These are phyloP conservation scores for Plectrocnemia conspersa DNA, from an alignment of 1,140 invertebrate species.

Conservation along the genomic window DNA sequence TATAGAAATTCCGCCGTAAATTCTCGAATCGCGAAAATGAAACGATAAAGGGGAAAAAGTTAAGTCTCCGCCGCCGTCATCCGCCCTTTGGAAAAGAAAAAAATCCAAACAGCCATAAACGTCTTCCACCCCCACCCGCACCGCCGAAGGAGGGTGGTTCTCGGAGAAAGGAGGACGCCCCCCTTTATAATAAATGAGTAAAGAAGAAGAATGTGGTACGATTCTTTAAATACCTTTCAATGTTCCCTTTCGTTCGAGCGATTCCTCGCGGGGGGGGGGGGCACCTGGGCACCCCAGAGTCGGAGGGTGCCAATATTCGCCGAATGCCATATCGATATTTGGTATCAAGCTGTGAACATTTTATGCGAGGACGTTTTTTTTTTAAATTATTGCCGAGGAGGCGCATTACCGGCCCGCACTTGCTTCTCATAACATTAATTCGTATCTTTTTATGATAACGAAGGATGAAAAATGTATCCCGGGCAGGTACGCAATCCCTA, in stretches of 20 bases:
- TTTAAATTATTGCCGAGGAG: constrained; percentile 12
- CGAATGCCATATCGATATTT: constrained; percentile 31
- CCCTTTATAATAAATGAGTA: constrained; percentile 35
- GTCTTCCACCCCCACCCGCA: constrained; percentile 12
- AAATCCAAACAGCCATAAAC: constrained; percentile 36
- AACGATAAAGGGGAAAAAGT: constrained; percentile 37
- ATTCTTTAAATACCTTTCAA: constrained; percentile 36
- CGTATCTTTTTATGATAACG: background rate
- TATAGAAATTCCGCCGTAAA: constrained; percentile 34
- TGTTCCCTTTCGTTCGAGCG: constrained; percentile 30
- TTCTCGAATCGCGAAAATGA: constrained; percentile 36
- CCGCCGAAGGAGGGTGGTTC: constrained; percentile 2
- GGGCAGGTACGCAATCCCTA: background rate
- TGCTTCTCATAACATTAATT: background rate
- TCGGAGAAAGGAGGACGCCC: background rate
- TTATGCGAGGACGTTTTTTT: constrained; percentile 13
- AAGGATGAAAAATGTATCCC: background rate
- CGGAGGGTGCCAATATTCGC: constrained; percentile 9
- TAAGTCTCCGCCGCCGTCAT: constrained; percentile 27
- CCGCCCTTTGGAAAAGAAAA: constrained; percentile 27
- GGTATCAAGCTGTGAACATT: constrained; percentile 25
- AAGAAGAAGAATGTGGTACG: constrained; percentile 34
- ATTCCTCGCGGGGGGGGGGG: constrained; percentile 18
- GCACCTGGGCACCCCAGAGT: constrained; percentile 2
- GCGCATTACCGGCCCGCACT: background rate